Conservation (phyloP, 2,888 invertebrate species). For the Pristionchus japonicus region DNA sequence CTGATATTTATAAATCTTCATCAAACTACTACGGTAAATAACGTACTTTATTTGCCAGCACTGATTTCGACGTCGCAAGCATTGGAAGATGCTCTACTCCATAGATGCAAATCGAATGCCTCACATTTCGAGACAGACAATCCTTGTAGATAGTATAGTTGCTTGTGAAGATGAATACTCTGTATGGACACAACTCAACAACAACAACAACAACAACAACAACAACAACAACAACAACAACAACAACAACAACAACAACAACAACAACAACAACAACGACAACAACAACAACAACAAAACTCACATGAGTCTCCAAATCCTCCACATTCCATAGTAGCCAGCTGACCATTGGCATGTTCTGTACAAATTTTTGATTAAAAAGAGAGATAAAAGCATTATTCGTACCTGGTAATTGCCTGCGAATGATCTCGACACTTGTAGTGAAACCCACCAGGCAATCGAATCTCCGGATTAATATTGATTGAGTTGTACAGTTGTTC, state of each 20-base stretch:
- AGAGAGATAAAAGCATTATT: too few relatives aligned
- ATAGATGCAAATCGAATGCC: neutral
- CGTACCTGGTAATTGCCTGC: neutral
- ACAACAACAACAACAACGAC: neutral
- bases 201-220: too few relatives aligned
- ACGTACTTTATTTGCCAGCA: neutral
- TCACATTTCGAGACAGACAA: neutral
- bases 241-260: neutral
- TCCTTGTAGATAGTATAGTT: neutral
- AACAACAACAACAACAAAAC: too few relatives aligned
- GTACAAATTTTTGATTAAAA: too few relatives aligned
- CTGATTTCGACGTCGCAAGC: neutral
- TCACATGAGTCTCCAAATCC: neutral
- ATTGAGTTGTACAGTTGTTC: slow-evolving; percentile 1
- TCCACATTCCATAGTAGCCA: neutral
- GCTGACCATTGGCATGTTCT: too few relatives aligned
- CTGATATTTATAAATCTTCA: neutral
- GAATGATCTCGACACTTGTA: neutral
- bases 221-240: neutral
- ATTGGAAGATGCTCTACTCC: neutral
- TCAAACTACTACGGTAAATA: neutral
- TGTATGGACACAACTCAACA: too few relatives aligned
- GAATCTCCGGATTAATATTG: neutral
- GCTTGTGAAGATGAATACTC: neutral
- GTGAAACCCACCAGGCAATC: neutral